phyloP scores from a whole-genome alignment of 2,888 invertebrate species.

The Pseudeuparius sepicola region DNA sequence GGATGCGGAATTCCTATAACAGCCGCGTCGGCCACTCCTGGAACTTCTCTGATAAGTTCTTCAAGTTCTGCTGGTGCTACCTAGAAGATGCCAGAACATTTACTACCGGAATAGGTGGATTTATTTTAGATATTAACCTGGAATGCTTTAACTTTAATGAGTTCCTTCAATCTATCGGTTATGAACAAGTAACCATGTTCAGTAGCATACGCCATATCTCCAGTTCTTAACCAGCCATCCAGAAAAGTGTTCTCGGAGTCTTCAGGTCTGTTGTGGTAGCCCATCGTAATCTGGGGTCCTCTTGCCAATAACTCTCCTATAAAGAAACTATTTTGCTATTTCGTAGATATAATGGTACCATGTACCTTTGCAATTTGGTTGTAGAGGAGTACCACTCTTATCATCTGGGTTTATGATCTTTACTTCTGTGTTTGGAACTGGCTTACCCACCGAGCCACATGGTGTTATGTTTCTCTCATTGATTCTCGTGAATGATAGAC shows the following conservation, averaged over 20 bases:
- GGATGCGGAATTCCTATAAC: slow-evolving; percentile 69
- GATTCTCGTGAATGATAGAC: slow-evolving; percentile 29
- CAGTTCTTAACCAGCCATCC: slow-evolving; percentile 66
- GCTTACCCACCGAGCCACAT: slow-evolving; percentile 44
- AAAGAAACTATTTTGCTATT: too few species aligned
- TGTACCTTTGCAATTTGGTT: slow-evolving; percentile 26
- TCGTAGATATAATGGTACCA: neutral
- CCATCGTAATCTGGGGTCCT: slow-evolving; percentile 77
- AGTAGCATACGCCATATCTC: slow-evolving; percentile 50
- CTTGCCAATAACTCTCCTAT: slow-evolving; percentile 63
- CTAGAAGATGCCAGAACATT: slow-evolving; percentile 24
- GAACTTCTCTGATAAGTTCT: slow-evolving; percentile 58
- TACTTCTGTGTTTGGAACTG: slow-evolving; percentile 51
- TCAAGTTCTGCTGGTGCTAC: slow-evolving; percentile 87
- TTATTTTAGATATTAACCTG: slow-evolving; percentile 43
- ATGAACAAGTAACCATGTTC: slow-evolving; percentile 57
- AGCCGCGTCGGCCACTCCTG: slow-evolving; percentile 67
- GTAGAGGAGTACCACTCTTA: slow-evolving; percentile 24
- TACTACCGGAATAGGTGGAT: neutral
- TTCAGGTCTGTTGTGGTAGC: slow-evolving; percentile 65
- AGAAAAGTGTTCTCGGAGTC: slow-evolving; percentile 61
- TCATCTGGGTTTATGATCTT: slow-evolving; percentile 50
- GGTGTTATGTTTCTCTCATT: slow-evolving; percentile 9
- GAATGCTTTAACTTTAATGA: slow-evolving; percentile 58
- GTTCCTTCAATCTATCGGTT: slow-evolving; percentile 68